Conservation (phyloP, 2,797 vertebrate genomes). For the Enteromius afrohamiltoni region DNA sequence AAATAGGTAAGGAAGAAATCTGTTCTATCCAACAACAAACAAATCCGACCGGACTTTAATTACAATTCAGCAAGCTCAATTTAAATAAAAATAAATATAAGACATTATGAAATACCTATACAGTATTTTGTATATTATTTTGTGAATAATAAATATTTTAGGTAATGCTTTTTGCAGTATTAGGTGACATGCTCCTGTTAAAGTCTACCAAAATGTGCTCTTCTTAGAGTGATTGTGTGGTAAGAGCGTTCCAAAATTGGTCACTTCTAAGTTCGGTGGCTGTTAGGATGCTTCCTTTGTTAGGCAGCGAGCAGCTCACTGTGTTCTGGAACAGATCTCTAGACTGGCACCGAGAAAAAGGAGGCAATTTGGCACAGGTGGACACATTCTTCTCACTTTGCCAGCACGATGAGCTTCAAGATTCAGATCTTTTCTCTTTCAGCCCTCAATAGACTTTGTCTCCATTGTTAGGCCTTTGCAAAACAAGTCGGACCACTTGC, state of each 20-base stretch:
- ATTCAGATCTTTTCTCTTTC: conserved; percentile 74
- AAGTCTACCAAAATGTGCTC: not conserved
- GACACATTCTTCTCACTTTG: conserved; percentile 70
- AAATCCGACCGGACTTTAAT: too few species aligned
- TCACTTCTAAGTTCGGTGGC: not conserved
- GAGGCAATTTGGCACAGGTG: conserved; percentile 74
- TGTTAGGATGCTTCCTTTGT: conserved; percentile 15
- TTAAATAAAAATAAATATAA: too few species aligned
- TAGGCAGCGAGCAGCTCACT: not conserved
- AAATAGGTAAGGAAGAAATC: not conserved
- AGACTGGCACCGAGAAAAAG: conserved; percentile 67
- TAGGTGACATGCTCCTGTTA: not conserved
- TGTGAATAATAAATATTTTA: not conserved
- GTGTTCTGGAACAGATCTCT: conserved; percentile 43
- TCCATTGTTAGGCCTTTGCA: conserved; percentile 78
- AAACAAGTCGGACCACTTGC: conserved; percentile 79
- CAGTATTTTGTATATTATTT: not conserved
- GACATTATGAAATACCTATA: too few species aligned
- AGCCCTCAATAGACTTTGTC: conserved; percentile 75
- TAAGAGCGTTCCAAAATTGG: not conserved
- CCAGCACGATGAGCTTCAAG: conserved; percentile 76
- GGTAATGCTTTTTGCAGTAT: not conserved
- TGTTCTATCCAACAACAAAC: too few species aligned
- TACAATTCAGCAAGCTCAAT: too few species aligned
- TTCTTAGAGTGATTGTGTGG: not conserved